These are phyloP conservation scores for Zingel zingel DNA, from an alignment of 2,113 vertebrate species.

Conservation along the genomic window DNA sequence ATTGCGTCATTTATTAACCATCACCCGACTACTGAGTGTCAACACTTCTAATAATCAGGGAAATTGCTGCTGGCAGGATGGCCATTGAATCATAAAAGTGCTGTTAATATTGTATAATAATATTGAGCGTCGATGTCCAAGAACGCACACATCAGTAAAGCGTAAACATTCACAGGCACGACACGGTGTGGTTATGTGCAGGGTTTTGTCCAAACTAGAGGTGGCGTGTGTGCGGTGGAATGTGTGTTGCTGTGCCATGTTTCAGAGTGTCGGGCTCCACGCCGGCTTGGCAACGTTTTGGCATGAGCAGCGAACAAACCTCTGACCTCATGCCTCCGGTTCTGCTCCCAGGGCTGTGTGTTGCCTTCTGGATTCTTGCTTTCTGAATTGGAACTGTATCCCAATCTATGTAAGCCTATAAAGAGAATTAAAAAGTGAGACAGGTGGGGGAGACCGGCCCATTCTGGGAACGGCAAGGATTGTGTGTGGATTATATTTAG, in stretches of 20 bases:
- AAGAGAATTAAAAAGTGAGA: no score
- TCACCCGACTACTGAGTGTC: not conserved
- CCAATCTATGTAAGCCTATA: no score
- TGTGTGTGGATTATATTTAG: no score
- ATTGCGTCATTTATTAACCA: not conserved
- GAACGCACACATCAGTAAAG: constrained; percentile 11
- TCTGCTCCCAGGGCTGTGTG: not conserved
- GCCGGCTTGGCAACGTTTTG: not conserved
- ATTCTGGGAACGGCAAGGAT: no score
- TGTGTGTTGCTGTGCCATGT: constrained; percentile 13
- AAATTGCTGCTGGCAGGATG: not conserved
- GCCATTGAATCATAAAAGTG: not conserved
- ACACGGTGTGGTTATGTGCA: not conserved
- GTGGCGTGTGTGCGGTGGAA: constrained; percentile 26
- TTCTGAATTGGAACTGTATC: no score
- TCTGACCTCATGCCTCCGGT: constrained; percentile 36
- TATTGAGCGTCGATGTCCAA: not conserved
- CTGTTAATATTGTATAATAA: not conserved
- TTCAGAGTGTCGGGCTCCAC: constrained; percentile 1
- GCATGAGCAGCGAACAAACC: not conserved
- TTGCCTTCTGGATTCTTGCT: not conserved
- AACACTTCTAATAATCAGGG: not conserved
- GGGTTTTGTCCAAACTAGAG: not conserved
- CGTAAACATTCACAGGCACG: constrained; percentile 2
- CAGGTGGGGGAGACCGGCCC: no score